Evolutionary conservation across 2,113 vertebrate genomes (phyloP), one percentile per base, ranked within the genome.

Genomic region (Accipiter cooperii): DNA sequence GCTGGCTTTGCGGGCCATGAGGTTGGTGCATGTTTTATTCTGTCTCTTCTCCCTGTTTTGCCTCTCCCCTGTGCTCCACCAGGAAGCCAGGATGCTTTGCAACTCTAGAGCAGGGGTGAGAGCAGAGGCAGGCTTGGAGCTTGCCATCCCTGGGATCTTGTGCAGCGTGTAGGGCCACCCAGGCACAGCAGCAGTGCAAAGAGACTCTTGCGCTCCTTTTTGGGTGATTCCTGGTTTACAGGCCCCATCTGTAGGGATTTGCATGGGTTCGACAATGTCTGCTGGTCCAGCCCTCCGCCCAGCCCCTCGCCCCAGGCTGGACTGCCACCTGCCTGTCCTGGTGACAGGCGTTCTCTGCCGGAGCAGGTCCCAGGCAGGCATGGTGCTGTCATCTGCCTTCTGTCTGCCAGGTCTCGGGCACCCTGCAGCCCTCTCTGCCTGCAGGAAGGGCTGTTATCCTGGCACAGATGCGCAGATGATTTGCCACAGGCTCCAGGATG

Each of bases 1-100:
- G 95, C 97, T 99, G 98, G 99, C 99, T 85, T 98, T 99, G 80
- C 98, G 99, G 28, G 99, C 99, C 88, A 99, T 99, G 99, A 99
- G 99, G 99, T 99, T 68, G 84, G 98, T 98, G 97, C 73, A 73
- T 71, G 42, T 82, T 93, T 95, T 85, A 42, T 77, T 94, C 80
- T 1, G 2, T 80, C 57, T 90, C 86, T 87, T 89, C 29, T 19
- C 26, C 29, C 7, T 0, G 7, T 83, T 90, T 74, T 65, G 24
- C 58, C 34, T 79, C 61, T 51, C 16, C 87, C 28, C 33, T 89
- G 1, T 38, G 57, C 70, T 89, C 52, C 0, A 1, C 28, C 2
- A 9, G 78, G 84, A 87, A 83, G 63, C 78, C 2, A 3, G 46
- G 54, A 29, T 79, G 84, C 84, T 94, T 87, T 79, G 44, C 36